Base-by-base conservation (phyloP, 2,797 vertebrate species). In the Acanthis flammea region DNA sequence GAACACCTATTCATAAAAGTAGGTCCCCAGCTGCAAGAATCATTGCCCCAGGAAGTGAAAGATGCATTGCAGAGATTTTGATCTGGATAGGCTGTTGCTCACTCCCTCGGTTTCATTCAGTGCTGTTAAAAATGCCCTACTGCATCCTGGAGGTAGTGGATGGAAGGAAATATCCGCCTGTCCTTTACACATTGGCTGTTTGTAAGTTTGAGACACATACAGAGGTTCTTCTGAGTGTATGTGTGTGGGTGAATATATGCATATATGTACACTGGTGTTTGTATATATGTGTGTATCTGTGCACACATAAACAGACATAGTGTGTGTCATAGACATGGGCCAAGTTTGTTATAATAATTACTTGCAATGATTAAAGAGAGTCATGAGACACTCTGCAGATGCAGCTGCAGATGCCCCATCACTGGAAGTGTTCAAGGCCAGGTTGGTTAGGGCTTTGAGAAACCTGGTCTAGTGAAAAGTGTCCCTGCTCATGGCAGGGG, bases 1-100 rank as follows among this genome's bases (percentile, higher is more conserved):
- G 66, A 85, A 88, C 85, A 75, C 48, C 84, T 92, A 47, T 94
- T 92, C 91, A 95, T 86, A 93, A 94, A 88, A 81, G 50, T 9
- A 91, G 37, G 48, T 91, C 91, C 74, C 78, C 37, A 83, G 87
- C 44, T 88, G 75, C 41, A 77, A 24, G 78, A 90, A 68, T 70
- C 3, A 5, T 81, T 96, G 92, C 86, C 81, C 58, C 78, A 66
- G 94, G 91, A 94, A 92, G 41, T 17, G 28, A 66, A 93, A 92
- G 73, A 81, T 72, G 51, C 51, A 41, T 51, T 87, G 75, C 72
- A 72, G 81, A 93, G 57, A 37, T 80, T 96, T 85, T 91, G 60
- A 76, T 85, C 71, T 89, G 78, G 42, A 27, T 44, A 84, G 45
- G 23, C 23, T 92, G 33, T 31, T 82, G n/a, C 53, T 95, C 57